Base-by-base conservation (phyloP, 2,888 invertebrate species). In the Teleiodes luculella region DNA sequence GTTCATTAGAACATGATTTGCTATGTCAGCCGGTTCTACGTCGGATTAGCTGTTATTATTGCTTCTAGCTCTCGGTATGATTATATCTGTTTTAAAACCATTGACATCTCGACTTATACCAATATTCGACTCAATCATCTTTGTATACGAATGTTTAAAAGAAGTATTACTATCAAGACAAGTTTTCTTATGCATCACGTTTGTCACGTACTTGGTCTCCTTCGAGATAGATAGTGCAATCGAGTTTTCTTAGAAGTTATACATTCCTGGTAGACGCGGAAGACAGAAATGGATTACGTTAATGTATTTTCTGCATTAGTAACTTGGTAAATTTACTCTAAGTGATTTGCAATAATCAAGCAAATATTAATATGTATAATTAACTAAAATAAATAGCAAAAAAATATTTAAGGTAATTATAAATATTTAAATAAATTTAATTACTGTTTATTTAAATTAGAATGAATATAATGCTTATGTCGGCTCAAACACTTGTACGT, bases 1-100 rank as follows among this genome's bases (percentile, higher is more conserved):
- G 18, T 41, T 41, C 11, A 60, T 60, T 57, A 56, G 31, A 55
- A 55, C 49, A 41, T 18, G 24, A 24, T 24, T 24, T 24, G 24
- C 24, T 24, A 6, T 24, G 24, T 24, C 24, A 24, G 24, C 24
- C 24, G 6, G 24, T 24, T 24, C 24, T 24, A 24, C 24, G 3
- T 24, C 6, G n/a, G n/a, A 24, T 24, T 24, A 24, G 24, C 24
- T 24, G 6, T 24, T 24, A 24, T 24, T 24, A 4, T 24, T 24
- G 6, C 24, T 24, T 3, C 24, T 24, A 24, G n/a, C n/a, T n/a
- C n/a, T n/a, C n/a, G n/a, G n/a, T n/a, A n/a, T n/a, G n/a, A n/a
- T n/a, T n/a, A n/a, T n/a, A 8, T 35, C 4, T n/a, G 35, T 35
- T 35, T 35, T 35, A 11, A 6, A n/a, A 2, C 8, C 2, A 11